phyloP scores from a whole-genome alignment of 92 coral and sea anemone genomes.

The Micromussa lordhowensis region DNA sequence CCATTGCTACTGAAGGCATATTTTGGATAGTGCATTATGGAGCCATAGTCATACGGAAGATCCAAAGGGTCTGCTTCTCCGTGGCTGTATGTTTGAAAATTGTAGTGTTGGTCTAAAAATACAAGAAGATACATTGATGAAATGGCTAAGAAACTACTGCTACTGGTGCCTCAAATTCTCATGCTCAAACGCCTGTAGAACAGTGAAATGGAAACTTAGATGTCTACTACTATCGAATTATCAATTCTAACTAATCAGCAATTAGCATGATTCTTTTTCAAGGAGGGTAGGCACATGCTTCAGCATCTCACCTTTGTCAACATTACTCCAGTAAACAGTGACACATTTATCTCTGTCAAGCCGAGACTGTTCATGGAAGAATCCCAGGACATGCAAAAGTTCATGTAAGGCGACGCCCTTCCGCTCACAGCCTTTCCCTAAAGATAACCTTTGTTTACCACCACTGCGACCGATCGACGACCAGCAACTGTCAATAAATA shows the following conservation, averaged over 20 bases:
- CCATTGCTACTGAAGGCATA: constrained; percentile 60
- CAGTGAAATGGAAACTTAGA: neutral
- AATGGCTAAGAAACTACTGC: neutral
- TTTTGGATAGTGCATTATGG: constrained; percentile 68
- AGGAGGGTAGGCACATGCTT: neutral
- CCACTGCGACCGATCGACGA: constrained; percentile 27
- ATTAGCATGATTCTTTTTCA: neutral
- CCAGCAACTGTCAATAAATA: constrained; percentile 2
- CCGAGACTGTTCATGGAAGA: constrained; percentile 64
- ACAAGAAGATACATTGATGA: neutral
- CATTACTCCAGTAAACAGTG: constrained; percentile 50
- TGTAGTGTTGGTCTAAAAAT: constrained; percentile 33
- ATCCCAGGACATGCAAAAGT: constrained; percentile 36
- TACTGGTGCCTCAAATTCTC: neutral
- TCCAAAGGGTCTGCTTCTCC: constrained; percentile 67
- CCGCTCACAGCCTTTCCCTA: constrained; percentile 25
- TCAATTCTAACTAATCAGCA: neutral
- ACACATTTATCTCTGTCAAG: constrained; percentile 47
- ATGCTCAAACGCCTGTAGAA: neutral
- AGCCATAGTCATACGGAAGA: constrained; percentile 47
- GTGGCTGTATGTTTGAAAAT: constrained; percentile 64
- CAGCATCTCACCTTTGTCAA: constrained; percentile 40
- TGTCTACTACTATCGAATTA: neutral
- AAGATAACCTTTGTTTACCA: constrained; percentile 5
- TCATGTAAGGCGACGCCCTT: constrained; percentile 22